A percentile compares a stretch with the other conserved stretches of the same genome.
Conservation (phyloP, 2,888 invertebrate species). For the Rhingia campestris region DNA sequence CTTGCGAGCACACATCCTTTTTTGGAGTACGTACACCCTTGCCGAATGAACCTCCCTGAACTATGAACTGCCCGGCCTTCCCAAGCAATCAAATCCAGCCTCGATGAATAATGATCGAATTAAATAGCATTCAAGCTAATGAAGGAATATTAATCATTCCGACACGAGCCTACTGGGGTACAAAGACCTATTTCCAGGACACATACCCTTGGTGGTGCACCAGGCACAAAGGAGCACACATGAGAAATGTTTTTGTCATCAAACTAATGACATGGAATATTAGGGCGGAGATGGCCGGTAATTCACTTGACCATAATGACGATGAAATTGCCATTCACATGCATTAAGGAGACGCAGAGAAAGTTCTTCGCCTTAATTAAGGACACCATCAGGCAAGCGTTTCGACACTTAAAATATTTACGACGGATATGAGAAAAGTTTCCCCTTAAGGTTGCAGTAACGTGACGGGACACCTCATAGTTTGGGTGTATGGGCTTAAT, state of each 20-base stretch:
- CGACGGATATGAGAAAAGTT: background rate
- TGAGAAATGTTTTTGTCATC: constrained; percentile 36
- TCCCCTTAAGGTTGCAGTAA: too few species aligned
- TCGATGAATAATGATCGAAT: constrained; percentile 28
- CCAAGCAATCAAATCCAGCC: background rate
- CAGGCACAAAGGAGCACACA: background rate
- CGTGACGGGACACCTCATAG: too few species aligned
- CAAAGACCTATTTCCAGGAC: background rate
- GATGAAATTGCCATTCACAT: background rate
- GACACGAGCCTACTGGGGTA: constrained; percentile 1
- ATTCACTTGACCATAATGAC: constrained; percentile 27
- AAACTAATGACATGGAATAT: constrained; percentile 37
- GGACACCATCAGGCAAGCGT: background rate
- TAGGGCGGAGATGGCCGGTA: constrained; percentile 26
- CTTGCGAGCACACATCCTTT: too few species aligned
- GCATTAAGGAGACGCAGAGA: constrained; percentile 2
- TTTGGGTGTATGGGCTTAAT: too few species aligned
- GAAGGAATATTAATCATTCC: constrained; percentile 25
- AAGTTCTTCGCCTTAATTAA: constrained; percentile 8
- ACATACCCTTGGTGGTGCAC: background rate
- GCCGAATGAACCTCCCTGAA: background rate
- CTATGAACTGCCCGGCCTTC: background rate
- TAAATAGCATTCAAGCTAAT: constrained; percentile 36
- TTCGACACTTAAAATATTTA: constrained; percentile 18
- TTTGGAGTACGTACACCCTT: background rate